Percentiles rank a stretch among this genome's conserved stretches.
Evolutionary conservation across 2,797 vertebrate genomes (phyloP).

Genomic region (Sphaeramia orbicularis): DNA sequence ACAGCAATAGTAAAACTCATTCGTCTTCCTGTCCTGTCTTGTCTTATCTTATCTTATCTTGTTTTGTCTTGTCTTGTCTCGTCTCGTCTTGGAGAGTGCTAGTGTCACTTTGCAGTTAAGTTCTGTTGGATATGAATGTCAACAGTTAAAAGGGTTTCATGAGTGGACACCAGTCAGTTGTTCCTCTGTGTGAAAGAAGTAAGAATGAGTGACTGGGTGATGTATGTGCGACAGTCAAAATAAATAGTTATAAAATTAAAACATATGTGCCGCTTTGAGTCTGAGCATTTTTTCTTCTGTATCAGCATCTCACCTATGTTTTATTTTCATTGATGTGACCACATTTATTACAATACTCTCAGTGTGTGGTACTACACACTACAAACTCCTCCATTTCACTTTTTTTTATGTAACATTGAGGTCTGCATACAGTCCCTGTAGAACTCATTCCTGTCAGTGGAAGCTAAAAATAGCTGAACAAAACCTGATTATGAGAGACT

Average conservation of each 20-base stretch:
- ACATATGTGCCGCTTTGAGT: background rate
- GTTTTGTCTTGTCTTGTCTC: background rate
- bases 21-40: background rate
- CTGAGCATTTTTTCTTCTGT: conserved; percentile 14
- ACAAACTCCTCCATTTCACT: conserved; percentile 56
- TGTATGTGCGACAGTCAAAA: conserved; percentile 7
- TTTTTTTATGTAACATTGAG: conserved; percentile 80
- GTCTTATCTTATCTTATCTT: too few species aligned
- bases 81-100: background rate
- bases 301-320: conserved; percentile 17
- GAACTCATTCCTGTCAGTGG: conserved; percentile 70
- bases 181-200: background rate
- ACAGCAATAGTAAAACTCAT: background rate
- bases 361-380: conserved; percentile 41
- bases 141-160: background rate
- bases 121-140: conserved; percentile 1
- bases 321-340: conserved; percentile 17
- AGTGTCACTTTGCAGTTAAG: conserved; percentile 8
- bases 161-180: background rate
- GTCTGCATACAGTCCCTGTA: conserved; percentile 75
- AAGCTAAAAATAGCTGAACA: conserved; percentile 81
- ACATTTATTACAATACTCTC: conserved; percentile 6
- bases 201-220: background rate
- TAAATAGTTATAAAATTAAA: conserved; percentile 6
- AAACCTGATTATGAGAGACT: conserved; percentile 78